Base-by-base conservation (phyloP, 1,140 invertebrate species). In the Papilio xuthus region DNA sequence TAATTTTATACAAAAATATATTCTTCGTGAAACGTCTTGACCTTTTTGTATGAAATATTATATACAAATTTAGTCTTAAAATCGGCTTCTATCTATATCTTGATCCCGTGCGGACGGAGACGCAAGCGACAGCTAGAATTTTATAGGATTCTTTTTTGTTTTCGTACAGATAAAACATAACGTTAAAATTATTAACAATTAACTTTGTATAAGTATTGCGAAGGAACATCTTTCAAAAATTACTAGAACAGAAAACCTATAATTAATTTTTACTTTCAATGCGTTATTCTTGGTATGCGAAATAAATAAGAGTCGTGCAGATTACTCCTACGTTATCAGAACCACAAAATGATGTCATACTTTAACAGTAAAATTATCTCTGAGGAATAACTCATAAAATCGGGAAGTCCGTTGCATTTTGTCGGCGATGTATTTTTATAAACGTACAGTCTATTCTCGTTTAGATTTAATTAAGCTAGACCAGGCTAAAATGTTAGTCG, bases 401-500 rank as follows among this genome's bases (percentile, higher is more conserved):
- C 8, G 20, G 56, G 56, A 60, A 60, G 56, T 60, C 56, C 53
- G 53, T 26, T 60, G 56, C 56, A 60, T 60, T 60, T 60, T 60
- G 23, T 60, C 4, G 6, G 10, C 56, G 26, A 60, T 10, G 56
- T n/a, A 60, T 60, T 60, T 60, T 60, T 60, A 26, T 60, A 60
- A 60, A 20, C 8, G 53, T 56, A n/a, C 20, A 28, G 23, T 60
- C 23, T 60, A 60, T 60, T 26, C 23, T 9, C 20, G 56, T 60
- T 60, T 9, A 26, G 56, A 26, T 60, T 60, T 23, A 26, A 60
- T 60, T 60, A 60, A 60, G 23, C 56, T 26, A 60, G 56, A 60
- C 56, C 23, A 26, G 56, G 26, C 9, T 60, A 13, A 26, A 26
- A 20, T 20, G 15, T 47, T 47, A 13, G 23, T 13, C 56, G 1